Base-by-base conservation (phyloP, 2,888 invertebrate species). In the Belgica antarctica region DNA sequence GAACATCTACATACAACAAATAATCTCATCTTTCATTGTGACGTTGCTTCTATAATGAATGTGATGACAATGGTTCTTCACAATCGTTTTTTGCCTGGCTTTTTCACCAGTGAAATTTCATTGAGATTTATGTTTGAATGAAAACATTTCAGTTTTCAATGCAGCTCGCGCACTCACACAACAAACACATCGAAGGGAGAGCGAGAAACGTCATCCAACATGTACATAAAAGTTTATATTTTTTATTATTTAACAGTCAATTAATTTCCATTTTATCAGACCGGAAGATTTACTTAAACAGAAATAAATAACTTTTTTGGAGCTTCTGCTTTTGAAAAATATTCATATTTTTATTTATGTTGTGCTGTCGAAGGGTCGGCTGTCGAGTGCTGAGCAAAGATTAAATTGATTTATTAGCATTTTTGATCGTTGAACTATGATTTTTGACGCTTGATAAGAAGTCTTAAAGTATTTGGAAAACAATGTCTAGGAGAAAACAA, bases 221-320 rank as follows among this genome's bases (percentile, higher is more conserved):
- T 22, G 7, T 46, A n/a, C n/a, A n/a, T n/a, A n/a, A n/a, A n/a
- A n/a, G n/a, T n/a, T n/a, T n/a, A n/a, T 12, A 1, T 52, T 52
- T 52, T 52, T 52, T 52, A 59, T 59, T 59, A 27, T 59, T 59
- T 46, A 57, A 34, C 34, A 52, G 28, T 68, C 68, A 68, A 68
- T 68, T 68, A 70, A 70, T 59, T 70, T 41, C 61, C 70, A 70
- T 70, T 70, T 70, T 46, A 65, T 41, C 41, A 68, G 59, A 70
- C 70, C 70, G 70, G 70, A 70, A 70, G 70, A 70, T 70, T 70
- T 70, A 59, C 19, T 68, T 68, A 62, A 62, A 59, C 25, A 59
- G 27, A 59, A 25, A 27, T 5, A 65, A 5, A 47, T 15, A 63
- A 63, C 36, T 41, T 63, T 61, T 62, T 62, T 28, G 52, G 68